A percentile compares a stretch with the other conserved stretches of the same genome.
Conservation (phyloP, 2,797 vertebrate genomes). For the Megaceryle alcyon region DNA sequence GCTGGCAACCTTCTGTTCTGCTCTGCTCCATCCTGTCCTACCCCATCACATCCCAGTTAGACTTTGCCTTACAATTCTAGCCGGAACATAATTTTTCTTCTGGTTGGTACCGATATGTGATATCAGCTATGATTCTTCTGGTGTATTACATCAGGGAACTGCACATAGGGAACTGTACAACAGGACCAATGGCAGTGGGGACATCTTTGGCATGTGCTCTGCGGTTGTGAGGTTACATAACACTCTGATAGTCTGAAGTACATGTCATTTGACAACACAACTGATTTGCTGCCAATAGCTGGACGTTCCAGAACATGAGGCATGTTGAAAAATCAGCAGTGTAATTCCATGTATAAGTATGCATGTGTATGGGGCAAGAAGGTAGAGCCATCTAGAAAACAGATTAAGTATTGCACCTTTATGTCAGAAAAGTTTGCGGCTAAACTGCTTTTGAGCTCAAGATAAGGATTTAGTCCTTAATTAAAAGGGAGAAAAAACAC, state of each 20-base stretch:
- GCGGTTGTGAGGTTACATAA: conserved; percentile 28
- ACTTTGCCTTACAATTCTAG: not conserved
- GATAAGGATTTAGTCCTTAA: not conserved
- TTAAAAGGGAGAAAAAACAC: not conserved
- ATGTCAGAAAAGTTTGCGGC: not conserved
- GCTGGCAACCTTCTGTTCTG: not conserved
- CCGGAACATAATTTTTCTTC: not conserved
- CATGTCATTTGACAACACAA: not conserved
- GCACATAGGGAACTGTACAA: not conserved
- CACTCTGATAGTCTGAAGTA: not conserved
- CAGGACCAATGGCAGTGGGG: fast-evolving
- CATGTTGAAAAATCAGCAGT: not conserved
- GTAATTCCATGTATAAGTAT: not conserved
- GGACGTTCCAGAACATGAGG: not conserved
- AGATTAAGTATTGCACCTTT: not conserved
- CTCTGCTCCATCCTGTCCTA: not conserved
- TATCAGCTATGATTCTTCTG: not conserved
- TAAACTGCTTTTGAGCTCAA: not conserved
- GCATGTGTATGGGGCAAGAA: not conserved
- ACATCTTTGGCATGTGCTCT: not conserved
- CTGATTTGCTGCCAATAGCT: not conserved
- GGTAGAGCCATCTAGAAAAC: not conserved
- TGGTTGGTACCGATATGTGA: not conserved
- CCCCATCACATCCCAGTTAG: fast-evolving
- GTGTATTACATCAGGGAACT: not conserved